Base-by-base conservation (phyloP, 1,140 invertebrate species). In the Olivierus martensii region DNA sequence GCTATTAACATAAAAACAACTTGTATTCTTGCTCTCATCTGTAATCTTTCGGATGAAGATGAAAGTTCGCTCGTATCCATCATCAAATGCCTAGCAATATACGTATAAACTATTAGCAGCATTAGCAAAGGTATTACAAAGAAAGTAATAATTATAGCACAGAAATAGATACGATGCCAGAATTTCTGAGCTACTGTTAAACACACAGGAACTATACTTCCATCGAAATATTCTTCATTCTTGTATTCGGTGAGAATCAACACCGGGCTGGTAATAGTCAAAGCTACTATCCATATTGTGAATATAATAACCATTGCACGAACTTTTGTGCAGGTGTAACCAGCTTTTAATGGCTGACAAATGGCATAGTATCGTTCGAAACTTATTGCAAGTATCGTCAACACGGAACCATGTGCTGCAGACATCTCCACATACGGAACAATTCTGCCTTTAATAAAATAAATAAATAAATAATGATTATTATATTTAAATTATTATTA, bases 361-460 rank as follows among this genome's bases (percentile, higher is more conserved):
- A 95, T 93, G 28, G 89, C 90, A 69, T 92, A 91, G 71, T 94
- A 95, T 5, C 91, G 75, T 67, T 95, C 91, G 65, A 94, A 87
- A 67, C 87, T 70, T 52, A 75, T 73, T 42, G 90, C 89, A 61
- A 96, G 71, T 57, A 96, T 94, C 12, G 90, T 95, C 22, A 94
- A 71, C 1, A 93, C 87, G 3, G 88, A 93, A 14, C 87, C 87
- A 67, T 93, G 87, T 1, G 89, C 87, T 15, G 94, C 88, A 0
- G 87, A 87, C 61, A 91, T 73, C 70, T 96, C 90, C 41, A 94
- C 79, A 65, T 92, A 94, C 0, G 90, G 88, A 4, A 93, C 87
- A n/a, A 84, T 79, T 60, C 69, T 69, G 61, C 72, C 72, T 74
- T 62, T 46, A 62, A 61, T 37, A 39, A 42, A n/a, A 46, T 53